phyloP scores from a whole-genome alignment of 2,888 invertebrate genomes.

The Amphipyra tragopoginis region DNA sequence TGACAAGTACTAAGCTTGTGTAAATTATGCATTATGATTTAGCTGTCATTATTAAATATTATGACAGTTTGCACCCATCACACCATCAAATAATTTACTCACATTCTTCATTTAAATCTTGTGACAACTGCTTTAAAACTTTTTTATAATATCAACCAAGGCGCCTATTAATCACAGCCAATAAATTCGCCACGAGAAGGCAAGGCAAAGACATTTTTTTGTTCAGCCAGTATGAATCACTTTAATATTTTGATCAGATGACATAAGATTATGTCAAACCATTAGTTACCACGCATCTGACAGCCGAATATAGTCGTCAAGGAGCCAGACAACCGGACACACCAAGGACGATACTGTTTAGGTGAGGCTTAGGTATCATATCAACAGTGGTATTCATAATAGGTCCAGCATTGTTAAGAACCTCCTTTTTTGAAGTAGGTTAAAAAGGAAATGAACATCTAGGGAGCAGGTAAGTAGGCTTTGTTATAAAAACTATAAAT shows the following conservation, averaged over 20 bases:
- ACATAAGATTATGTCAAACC: constrained; percentile 26
- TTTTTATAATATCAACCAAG: not conserved
- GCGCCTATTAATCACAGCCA: constrained; percentile 19
- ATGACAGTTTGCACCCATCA: too few relatives aligned
- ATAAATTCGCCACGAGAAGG: constrained; percentile 21
- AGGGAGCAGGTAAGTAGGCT: not conserved
- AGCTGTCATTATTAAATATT: too few relatives aligned
- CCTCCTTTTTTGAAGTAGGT: not conserved
- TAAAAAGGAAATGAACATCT: constrained; percentile 9
- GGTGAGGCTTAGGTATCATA: constrained; percentile 7
- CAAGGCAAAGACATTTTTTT: constrained; percentile 20
- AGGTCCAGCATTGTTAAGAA: constrained; percentile 5
- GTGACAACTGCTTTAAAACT: not conserved
- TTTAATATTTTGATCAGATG: constrained; percentile 24
- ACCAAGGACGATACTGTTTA: constrained; percentile 33
- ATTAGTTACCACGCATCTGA: constrained; percentile 17
- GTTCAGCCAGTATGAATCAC: constrained; percentile 31
- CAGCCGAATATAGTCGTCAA: constrained; percentile 40
- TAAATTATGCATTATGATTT: too few relatives aligned
- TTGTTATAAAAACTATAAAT: constrained; percentile 4
- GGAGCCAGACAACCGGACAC: constrained; percentile 19
- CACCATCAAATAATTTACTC: not conserved
- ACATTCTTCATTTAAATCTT: not conserved
- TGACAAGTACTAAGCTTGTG: too few relatives aligned
- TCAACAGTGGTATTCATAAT: constrained; percentile 32